Conservation (phyloP, 1,140 invertebrate species). For the Drosophila virilis region DNA sequence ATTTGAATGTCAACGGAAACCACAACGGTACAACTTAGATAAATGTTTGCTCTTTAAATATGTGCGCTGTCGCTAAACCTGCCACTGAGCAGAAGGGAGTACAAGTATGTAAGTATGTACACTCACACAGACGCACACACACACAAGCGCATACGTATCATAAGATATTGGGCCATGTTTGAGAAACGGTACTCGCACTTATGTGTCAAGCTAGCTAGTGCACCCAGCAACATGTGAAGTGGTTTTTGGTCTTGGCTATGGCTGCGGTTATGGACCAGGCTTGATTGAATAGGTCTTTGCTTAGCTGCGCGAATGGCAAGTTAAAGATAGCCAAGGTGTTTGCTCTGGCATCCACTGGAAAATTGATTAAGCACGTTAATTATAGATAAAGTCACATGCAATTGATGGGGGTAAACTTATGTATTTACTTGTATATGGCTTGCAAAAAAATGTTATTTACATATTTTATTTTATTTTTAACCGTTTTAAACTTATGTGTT, state of each 20-base stretch:
- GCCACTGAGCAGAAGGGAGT: conserved; percentile 3
- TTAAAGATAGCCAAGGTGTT: conserved; percentile 55
- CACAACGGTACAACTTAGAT: conserved; percentile 82
- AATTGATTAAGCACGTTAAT: conserved; percentile 69
- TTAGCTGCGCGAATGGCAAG: conserved; percentile 55
- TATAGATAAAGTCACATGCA: conserved; percentile 34
- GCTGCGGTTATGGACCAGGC: conserved; percentile 42
- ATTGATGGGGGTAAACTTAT: neutral
- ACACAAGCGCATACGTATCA: neutral
- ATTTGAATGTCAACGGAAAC: conserved; percentile 83
- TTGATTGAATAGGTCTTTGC: conserved; percentile 73
- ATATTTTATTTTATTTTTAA: no score
- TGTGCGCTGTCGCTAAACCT: conserved; percentile 55
- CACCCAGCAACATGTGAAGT: conserved; percentile 60
- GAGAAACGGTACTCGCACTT: conserved; percentile 63
- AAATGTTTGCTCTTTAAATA: conserved; percentile 83
- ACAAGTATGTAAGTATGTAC: neutral
- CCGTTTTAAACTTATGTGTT: no score
- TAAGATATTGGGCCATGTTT: conserved; percentile 55
- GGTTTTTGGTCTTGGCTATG: conserved; percentile 47
- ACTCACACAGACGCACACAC: neutral
- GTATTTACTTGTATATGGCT: neutral
- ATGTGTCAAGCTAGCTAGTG: conserved; percentile 37
- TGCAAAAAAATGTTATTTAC: no score
- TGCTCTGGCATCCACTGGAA: conserved; percentile 51